Evolutionary conservation across 1,140 invertebrate genomes (phyloP).

Genomic region (Drosophila ogumai): DNA sequence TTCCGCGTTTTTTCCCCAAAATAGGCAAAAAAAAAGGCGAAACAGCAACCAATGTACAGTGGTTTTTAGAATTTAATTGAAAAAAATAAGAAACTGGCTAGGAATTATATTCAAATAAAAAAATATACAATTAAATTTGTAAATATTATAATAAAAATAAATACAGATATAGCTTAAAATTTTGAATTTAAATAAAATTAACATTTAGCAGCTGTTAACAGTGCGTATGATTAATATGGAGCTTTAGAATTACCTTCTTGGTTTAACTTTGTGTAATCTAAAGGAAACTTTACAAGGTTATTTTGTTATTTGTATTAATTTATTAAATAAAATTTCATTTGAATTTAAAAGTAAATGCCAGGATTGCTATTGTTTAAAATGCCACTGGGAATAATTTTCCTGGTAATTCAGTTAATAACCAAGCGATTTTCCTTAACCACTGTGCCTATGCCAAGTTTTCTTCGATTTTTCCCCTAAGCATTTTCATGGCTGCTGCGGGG

Average conservation of each 20-base stretch:
- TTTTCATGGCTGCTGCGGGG: conserved; percentile 52
- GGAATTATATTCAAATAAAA: too few relatives aligned
- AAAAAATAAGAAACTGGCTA: background rate
- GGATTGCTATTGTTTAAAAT: too few relatives aligned
- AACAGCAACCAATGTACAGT: conserved; percentile 16
- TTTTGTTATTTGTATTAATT: background rate
- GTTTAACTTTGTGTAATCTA: too few relatives aligned
- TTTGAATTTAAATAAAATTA: too few relatives aligned
- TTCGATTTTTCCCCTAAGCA: conserved; percentile 32
- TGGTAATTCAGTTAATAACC: background rate
- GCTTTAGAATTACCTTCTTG: too few relatives aligned
- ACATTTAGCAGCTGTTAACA: background rate
- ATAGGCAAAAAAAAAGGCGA: conserved; percentile 29
- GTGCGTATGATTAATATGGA: background rate
- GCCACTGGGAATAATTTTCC: background rate
- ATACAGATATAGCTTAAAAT: too few relatives aligned
- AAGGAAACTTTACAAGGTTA: too few relatives aligned
- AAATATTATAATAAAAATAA: too few relatives aligned
- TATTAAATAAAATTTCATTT: too few relatives aligned
- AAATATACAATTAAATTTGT: background rate
- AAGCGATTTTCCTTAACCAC: conserved; percentile 1
- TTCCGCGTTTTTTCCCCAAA: conserved; percentile 52
- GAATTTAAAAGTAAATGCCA: too few relatives aligned
- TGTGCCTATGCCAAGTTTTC: conserved; percentile 7
- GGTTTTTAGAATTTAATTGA: background rate